Evolutionary conservation across 1,140 invertebrate genomes (phyloP).

Genomic region (Dendroctonus valens): DNA sequence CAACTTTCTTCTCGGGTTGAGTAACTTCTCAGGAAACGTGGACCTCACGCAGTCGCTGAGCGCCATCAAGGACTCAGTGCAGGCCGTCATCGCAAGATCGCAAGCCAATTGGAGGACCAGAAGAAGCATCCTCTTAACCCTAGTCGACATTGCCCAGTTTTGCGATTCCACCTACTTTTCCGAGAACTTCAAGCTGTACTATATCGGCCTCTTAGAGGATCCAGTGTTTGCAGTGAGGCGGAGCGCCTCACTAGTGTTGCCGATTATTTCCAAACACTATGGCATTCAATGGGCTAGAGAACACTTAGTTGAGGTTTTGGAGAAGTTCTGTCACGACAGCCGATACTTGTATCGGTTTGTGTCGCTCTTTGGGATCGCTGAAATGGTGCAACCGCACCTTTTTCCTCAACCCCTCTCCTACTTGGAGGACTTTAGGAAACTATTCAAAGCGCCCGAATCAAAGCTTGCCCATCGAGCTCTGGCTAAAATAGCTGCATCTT

Average conservation of each 20-base stretch:
- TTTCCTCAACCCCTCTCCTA: conserved; percentile 17
- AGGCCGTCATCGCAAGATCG: conserved; percentile 38
- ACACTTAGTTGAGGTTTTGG: conserved; percentile 38
- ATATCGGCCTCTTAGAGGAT: conserved; percentile 42
- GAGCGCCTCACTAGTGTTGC: conserved; percentile 43
- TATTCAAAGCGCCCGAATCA: conserved; percentile 6
- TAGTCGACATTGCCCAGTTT: conserved; percentile 42
- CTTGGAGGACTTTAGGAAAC: conserved; percentile 30
- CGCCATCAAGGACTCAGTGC: conserved; percentile 37
- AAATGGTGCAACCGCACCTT: conserved; percentile 42
- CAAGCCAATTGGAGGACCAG: conserved; percentile 43
- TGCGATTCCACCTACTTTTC: conserved; percentile 43
- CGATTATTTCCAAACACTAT: conserved; percentile 43
- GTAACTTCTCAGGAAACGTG: conserved; percentile 32
- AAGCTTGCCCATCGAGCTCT: conserved; percentile 26
- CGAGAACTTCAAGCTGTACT: conserved; percentile 41
- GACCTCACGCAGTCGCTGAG: conserved; percentile 34
- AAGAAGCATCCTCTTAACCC: conserved; percentile 40
- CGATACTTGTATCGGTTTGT: conserved; percentile 42
- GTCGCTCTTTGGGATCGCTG: conserved; percentile 43
- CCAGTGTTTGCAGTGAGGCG: conserved; percentile 42
- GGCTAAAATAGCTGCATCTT: conserved; percentile 30
- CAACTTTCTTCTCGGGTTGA: conserved; percentile 42
- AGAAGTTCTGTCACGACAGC: conserved; percentile 35
- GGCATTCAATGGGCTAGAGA: conserved; percentile 42